Conservation (phyloP, 2,888 invertebrate species). For the Coremacera marginata region DNA sequence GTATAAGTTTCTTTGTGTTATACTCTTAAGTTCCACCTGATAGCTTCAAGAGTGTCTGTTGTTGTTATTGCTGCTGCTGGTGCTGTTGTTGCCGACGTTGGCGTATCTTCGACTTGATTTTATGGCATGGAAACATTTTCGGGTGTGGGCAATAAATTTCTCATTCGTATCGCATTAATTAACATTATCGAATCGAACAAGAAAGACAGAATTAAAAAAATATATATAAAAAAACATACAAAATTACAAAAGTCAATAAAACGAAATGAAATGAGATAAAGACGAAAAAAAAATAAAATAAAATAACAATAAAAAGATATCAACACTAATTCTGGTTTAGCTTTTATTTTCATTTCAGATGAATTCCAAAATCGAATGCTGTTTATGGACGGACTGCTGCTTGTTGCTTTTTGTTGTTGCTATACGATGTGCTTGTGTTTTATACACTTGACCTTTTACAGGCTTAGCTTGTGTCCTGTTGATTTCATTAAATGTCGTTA, state of each 20-base stretch:
- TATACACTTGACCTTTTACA: not conserved
- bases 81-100: not conserved
- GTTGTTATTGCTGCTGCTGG: not conserved
- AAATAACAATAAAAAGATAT: slow-evolving; percentile 8
- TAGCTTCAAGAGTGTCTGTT: slow-evolving; percentile 20
- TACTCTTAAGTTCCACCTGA: slow-evolving; percentile 7
- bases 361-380: not conserved
- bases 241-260: slow-evolving; percentile 12
- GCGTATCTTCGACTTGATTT: slow-evolving; percentile 15
- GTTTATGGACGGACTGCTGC: not conserved
- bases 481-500: not conserved
- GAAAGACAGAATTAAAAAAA: not conserved
- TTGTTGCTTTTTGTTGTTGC: not conserved
- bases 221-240: not conserved
- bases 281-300: not conserved
- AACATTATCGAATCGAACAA: slow-evolving; percentile 58
- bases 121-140: slow-evolving; percentile 50
- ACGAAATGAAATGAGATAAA: slow-evolving; percentile 3
- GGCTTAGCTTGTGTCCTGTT: not conserved
- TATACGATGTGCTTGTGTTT: not conserved
- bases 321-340: slow-evolving; percentile 16
- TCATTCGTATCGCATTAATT: slow-evolving; percentile 66
- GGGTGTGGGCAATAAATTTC: slow-evolving; percentile 67
- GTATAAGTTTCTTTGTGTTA: not conserved
- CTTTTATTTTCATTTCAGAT: slow-evolving; percentile 29